Conservation (phyloP, 2,113 vertebrate genomes). For the Tupaia chinensis region DNA sequence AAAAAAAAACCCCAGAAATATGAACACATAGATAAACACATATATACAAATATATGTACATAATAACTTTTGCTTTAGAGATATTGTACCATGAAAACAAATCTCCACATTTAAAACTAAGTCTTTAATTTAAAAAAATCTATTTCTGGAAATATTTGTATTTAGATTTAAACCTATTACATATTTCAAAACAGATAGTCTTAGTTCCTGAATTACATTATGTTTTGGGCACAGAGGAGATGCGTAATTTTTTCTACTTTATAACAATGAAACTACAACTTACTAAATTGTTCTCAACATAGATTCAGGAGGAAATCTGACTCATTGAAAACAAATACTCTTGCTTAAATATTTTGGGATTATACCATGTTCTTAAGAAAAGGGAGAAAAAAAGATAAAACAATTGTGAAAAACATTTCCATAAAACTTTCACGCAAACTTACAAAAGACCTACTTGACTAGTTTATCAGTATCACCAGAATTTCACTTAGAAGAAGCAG, state of each 20-base stretch:
- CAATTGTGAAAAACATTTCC: slow-evolving; percentile 45
- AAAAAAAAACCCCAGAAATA: not conserved
- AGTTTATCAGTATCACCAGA: slow-evolving; percentile 42
- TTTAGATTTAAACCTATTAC: slow-evolving; percentile 7
- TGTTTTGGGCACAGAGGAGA: slow-evolving; percentile 47
- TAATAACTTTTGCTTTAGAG: not conserved
- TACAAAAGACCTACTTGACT: slow-evolving; percentile 53
- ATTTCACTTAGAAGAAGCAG: slow-evolving; percentile 66
- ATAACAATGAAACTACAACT: slow-evolving; percentile 50
- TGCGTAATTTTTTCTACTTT: slow-evolving; percentile 38
- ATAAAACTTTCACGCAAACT: slow-evolving; percentile 61
- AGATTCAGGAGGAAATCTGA: slow-evolving; percentile 43
- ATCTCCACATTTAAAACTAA: slow-evolving; percentile 24
- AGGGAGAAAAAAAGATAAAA: not conserved
- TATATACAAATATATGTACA: not conserved
- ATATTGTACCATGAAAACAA: slow-evolving; percentile 33
- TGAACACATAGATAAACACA: not conserved
- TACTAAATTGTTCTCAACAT: not conserved
- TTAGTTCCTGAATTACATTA: slow-evolving; percentile 38
- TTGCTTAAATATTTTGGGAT: slow-evolving; percentile 43
- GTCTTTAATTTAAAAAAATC: not conserved
- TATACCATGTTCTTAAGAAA: slow-evolving; percentile 13
- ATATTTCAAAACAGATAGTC: slow-evolving; percentile 43
- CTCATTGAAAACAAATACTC: slow-evolving; percentile 53
- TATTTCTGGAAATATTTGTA: not conserved